phyloP scores from a whole-genome alignment of 2,113 vertebrate species.

The Etheostoma spectabile region DNA sequence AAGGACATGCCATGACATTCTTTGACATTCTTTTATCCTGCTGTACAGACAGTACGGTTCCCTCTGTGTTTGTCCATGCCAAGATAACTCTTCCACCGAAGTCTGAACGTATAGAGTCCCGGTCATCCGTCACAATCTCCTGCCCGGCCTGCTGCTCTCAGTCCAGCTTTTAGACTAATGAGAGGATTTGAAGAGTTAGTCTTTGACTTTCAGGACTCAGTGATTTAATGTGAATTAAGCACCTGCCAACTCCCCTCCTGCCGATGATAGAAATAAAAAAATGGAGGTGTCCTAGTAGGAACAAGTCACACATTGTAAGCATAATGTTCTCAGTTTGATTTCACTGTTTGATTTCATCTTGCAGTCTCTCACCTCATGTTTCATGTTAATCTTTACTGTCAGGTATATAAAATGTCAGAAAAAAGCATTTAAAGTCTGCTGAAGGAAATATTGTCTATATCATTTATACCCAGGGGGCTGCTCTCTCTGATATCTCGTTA shows the following conservation, averaged over 20 bases:
- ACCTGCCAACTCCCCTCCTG: conserved; percentile 31
- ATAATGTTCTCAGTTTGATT: conserved; percentile 22
- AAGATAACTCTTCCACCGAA: conserved; percentile 24
- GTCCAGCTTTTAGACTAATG: conserved; percentile 61
- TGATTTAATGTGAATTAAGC: conserved; percentile 60
- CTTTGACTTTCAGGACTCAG: conserved; percentile 62
- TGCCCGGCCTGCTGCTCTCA: conserved; percentile 32
- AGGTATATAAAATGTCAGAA: not conserved
- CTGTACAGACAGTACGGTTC: conserved; percentile 26
- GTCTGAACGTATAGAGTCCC: conserved; percentile 26
- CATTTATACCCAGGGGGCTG: not conserved
- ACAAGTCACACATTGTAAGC: not conserved
- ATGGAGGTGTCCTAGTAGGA: not conserved
- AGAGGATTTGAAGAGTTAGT: conserved; percentile 58
- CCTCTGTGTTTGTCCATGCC: conserved; percentile 1
- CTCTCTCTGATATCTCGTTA: not conserved
- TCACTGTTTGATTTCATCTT: conserved; percentile 2
- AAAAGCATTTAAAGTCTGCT: not conserved
- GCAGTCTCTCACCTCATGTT: not conserved
- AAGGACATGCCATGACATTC: conserved; percentile 16
- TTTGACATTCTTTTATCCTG: conserved; percentile 19
- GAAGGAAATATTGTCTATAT: not conserved
- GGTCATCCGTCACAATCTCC: conserved; percentile 55
- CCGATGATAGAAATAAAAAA: conserved; percentile 28
- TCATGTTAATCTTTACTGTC: conserved; percentile 16